These are phyloP conservation scores for Boloria selene DNA, from an alignment of 2,888 invertebrate genomes.

Conservation along the genomic window DNA sequence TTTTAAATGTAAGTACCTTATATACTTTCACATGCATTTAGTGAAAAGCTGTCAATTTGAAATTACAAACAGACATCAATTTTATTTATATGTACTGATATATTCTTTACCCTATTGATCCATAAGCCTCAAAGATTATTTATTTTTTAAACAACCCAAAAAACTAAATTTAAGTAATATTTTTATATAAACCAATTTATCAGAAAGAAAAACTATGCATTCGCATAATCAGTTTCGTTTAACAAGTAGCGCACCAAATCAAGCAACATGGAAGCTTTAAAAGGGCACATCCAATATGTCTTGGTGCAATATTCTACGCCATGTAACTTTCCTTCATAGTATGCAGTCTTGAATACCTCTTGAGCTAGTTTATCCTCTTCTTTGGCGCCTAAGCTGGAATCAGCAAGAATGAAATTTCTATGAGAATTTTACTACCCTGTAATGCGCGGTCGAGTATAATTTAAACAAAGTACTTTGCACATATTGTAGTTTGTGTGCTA, in stretches of 20 bases:
- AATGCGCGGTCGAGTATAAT: neutral
- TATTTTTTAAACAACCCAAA: too few relatives aligned
- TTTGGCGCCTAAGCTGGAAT: conserved; percentile 29
- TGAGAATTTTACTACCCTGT: neutral
- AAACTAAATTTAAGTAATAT: too few relatives aligned
- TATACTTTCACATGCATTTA: too few relatives aligned
- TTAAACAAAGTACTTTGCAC: neutral
- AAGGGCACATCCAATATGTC: conserved; percentile 30
- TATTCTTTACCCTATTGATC: too few relatives aligned
- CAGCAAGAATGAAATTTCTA: neutral
- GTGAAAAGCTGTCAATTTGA: too few relatives aligned
- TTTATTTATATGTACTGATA: too few relatives aligned
- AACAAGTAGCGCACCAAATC: conserved; percentile 28
- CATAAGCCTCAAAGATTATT: too few relatives aligned
- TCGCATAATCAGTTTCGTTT: neutral
- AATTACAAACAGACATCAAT: too few relatives aligned
- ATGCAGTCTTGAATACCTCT: conserved; percentile 29
- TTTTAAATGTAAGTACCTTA: too few relatives aligned
- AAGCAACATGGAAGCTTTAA: conserved; percentile 27
- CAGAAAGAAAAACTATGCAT: neutral
- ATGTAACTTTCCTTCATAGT: conserved; percentile 24
- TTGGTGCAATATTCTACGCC: conserved; percentile 20
- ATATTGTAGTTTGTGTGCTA: neutral
- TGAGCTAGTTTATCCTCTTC: conserved; percentile 33
- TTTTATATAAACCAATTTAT: too few relatives aligned